phyloP scores from a whole-genome alignment of 2,888 invertebrate species.

The Drosophila colorata region DNA sequence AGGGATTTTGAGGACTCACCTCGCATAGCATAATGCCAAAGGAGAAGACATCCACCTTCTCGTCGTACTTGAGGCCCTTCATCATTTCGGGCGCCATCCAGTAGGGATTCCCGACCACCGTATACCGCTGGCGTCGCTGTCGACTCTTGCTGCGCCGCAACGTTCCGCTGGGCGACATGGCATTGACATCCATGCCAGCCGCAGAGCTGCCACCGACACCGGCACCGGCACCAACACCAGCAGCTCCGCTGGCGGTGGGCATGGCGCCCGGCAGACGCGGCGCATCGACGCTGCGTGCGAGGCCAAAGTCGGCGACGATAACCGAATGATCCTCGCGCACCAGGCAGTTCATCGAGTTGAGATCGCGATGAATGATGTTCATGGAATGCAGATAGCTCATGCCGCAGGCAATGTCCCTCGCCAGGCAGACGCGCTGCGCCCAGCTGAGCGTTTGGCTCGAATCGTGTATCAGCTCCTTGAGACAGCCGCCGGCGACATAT shows the following conservation, averaged over 20 bases:
- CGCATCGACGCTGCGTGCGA: conserved; percentile 91
- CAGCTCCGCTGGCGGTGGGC: background rate
- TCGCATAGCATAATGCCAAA: conserved; percentile 98
- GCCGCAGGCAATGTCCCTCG: conserved; percentile 96
- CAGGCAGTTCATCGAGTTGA: conserved; percentile 98
- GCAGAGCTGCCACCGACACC: conserved; percentile 14
- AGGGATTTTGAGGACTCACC: conserved; percentile 86
- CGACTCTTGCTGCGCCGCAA: conserved; percentile 87
- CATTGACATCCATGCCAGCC: conserved; percentile 17
- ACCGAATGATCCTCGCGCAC: conserved; percentile 96
- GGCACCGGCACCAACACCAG: too few relatives aligned
- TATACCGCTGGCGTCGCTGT: conserved; percentile 94
- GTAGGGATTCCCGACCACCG: conserved; percentile 98
- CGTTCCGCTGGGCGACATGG: conserved; percentile 83
- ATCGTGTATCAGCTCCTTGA: conserved; percentile 94
- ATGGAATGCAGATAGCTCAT: conserved; percentile 97
- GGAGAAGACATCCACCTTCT: conserved; percentile 98
- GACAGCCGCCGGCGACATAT: conserved; percentile 95
- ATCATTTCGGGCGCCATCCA: conserved; percentile 99
- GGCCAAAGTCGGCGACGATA: conserved; percentile 97
- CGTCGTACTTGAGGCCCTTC: conserved; percentile 97
- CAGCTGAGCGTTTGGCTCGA: conserved; percentile 89
- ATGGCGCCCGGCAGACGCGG: conserved; percentile 62
- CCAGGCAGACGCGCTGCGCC: conserved; percentile 93
- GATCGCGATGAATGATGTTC: conserved; percentile 97